phyloP scores from a whole-genome alignment of 2,113 vertebrate species.

The Phycodurus eques region DNA sequence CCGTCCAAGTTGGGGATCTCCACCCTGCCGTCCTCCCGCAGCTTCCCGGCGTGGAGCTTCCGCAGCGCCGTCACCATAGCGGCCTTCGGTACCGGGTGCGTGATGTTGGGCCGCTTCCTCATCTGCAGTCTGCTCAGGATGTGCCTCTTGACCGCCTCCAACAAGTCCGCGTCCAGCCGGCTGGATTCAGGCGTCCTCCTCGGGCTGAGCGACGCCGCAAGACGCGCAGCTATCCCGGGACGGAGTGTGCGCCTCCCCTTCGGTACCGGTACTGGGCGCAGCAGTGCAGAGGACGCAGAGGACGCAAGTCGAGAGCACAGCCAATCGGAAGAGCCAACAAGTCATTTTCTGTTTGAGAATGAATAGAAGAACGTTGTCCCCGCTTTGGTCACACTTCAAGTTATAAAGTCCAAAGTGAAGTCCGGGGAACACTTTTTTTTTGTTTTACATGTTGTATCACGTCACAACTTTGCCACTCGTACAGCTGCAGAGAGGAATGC shows the following conservation, averaged over 20 bases:
- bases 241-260: conserved; percentile 63
- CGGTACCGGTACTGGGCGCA: conserved; percentile 65
- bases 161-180: conserved; percentile 85
- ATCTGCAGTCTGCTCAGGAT: conserved; percentile 94
- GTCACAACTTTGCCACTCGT: not conserved
- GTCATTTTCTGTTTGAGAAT: conserved; percentile 65
- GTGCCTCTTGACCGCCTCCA: conserved; percentile 96
- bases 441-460: conserved; percentile 20
- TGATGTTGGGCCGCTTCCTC: conserved; percentile 94
- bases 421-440: not conserved
- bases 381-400: conserved; percentile 21
- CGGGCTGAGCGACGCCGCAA: conserved; percentile 81
- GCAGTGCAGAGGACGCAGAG: conserved; percentile 68
- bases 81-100: conserved; percentile 91
- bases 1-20: conserved; percentile 92
- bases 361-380: conserved; percentile 15
- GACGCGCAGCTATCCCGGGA: conserved; percentile 84
- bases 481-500: not conserved
- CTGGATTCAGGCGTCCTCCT: conserved; percentile 73
- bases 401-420: conserved; percentile 8
- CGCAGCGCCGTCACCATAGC: conserved; percentile 95
- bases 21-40: conserved; percentile 90
- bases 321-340: conserved; percentile 53
- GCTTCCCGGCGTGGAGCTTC: conserved; percentile 93
- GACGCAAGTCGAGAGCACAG: conserved; percentile 63